A percentile compares a stretch with the other conserved stretches of the same genome.
Evolutionary conservation across 2,888 invertebrate genomes (phyloP).

Genomic region (Drosophila macrospina): DNA sequence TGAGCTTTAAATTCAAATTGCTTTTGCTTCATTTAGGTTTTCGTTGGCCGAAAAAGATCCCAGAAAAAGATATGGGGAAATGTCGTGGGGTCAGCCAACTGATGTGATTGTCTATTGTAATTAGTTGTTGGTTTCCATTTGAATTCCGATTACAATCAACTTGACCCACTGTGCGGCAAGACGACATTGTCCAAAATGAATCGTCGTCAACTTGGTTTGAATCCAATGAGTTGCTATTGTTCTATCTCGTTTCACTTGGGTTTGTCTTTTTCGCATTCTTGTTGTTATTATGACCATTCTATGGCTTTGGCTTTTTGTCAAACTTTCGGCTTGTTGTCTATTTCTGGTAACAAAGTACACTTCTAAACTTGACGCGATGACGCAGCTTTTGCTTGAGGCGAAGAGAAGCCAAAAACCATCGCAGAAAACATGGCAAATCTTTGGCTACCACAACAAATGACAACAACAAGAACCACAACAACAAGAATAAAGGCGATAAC

Average conservation of each 20-base stretch:
- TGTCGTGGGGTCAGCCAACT: slow-evolving; percentile 52
- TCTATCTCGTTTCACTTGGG: slow-evolving; percentile 39
- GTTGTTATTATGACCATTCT: slow-evolving; percentile 54
- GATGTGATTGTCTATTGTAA: slow-evolving; percentile 25
- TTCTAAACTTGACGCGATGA: slow-evolving; percentile 36
- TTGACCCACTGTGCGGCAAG: slow-evolving; percentile 58
- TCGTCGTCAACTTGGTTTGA: slow-evolving; percentile 31
- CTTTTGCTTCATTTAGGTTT: slow-evolving; percentile 46
- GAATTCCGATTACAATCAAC: slow-evolving; percentile 34
- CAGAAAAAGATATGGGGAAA: slow-evolving; percentile 31
- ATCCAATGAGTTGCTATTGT: slow-evolving; percentile 58
- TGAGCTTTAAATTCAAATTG: slow-evolving; percentile 68
- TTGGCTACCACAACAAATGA: slow-evolving; percentile 48
- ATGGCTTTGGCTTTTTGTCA: slow-evolving; percentile 34
- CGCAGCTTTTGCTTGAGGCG: slow-evolving; percentile 28
- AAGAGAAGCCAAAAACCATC: slow-evolving; percentile 40
- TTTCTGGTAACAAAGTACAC: slow-evolving; percentile 54
- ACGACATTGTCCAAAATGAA: not conserved
- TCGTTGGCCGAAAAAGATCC: slow-evolving; percentile 29
- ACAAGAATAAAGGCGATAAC: slow-evolving; percentile 15
- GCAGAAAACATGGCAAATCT: slow-evolving; percentile 39
- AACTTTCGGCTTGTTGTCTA: slow-evolving; percentile 36
- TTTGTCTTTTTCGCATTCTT: slow-evolving; percentile 36
- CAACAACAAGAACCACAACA: slow-evolving; percentile 25
- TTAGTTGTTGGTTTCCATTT: slow-evolving; percentile 33